Base-by-base conservation (phyloP, 2,888 invertebrate species). In the Scaptomyza cyrtandrae region DNA sequence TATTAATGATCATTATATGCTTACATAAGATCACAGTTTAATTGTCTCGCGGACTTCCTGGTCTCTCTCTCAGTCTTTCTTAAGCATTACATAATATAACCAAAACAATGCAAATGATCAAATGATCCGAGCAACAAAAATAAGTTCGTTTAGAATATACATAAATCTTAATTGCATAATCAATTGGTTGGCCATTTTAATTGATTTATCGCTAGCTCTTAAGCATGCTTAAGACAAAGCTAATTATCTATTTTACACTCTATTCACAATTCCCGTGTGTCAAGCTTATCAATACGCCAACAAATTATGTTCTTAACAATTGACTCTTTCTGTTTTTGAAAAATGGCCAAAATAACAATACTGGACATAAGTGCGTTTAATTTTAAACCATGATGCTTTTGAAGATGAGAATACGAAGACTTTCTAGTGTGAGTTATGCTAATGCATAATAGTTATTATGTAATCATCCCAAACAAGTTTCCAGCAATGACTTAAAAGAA, bases 301-400 rank as follows among this genome's bases (percentile, higher is more conserved):
- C 24, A 24, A 24, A 24, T 24, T 1, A 5, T 55, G 44, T 43
- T 53, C 65, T 52, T 33, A 49, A 24, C 54, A 59, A 67, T 57
- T 71, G 59, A 59, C 39, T 54, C 31, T 52, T 37, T 45, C 50
- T 35, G 6, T 16, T 48, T 39, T 11, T 13, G 52, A 46, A 41
- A n/a, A 19, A 43, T 49, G 16, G 4, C 16, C 16, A 16, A 37
- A 16, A 37, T 14, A 43, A 49, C 49, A 48, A 46, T 29, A 37
- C 19, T 62, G 44, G 35, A 27, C 35, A 69, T 52, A 70, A 64
- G 45, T 60, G 57, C 54, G 72, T 84, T 84, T 81, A 78, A 80
- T 66, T 80, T 83, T 78, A 83, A 41, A 76, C 71, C 71, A 83
- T 83, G 86, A 86, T 84, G 75, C 14, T 46, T 24, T 24, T 5